A percentile compares a stretch with the other conserved stretches of the same genome.
Conservation (phyloP, 2,797 vertebrate species). For the Sciaenops ocellatus region DNA sequence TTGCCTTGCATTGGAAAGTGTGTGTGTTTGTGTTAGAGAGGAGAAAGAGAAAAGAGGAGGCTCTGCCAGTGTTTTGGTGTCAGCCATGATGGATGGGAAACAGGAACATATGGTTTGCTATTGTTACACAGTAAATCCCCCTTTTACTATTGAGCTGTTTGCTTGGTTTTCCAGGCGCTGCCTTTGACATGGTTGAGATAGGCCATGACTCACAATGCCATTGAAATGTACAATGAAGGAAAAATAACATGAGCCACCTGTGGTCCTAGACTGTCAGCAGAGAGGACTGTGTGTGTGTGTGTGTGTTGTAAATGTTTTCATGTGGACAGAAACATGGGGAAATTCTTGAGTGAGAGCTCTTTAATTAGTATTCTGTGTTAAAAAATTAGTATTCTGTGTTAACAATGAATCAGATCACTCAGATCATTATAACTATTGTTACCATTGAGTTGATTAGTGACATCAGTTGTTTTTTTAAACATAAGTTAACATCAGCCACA, state of each 20-base stretch:
- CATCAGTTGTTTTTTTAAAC: too few species aligned
- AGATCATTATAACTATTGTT: too few species aligned
- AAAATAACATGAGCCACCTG: conserved; percentile 57
- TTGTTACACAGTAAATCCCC: conserved; percentile 51
- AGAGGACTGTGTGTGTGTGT: not conserved
- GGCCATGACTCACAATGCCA: conserved; percentile 38
- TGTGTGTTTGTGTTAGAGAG: conserved; percentile 1
- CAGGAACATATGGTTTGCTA: conserved; percentile 58
- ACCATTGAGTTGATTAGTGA: too few species aligned
- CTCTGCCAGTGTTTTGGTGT: conserved; percentile 44
- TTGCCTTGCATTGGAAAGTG: not conserved
- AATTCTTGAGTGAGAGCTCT: not conserved
- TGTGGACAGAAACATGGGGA: not conserved
- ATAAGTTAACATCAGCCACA: too few species aligned
- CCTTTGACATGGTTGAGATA: conserved; percentile 40
- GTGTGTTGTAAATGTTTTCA: not conserved
- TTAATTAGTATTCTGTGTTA: not conserved
- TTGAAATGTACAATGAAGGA: conserved; percentile 22
- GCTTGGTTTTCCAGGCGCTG: conserved; percentile 44
- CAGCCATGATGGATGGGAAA: conserved; percentile 61
- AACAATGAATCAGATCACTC: too few species aligned
- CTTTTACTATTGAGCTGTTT: conserved; percentile 41
- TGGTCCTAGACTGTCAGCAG: conserved; percentile 17
- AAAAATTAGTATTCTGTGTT: not conserved
- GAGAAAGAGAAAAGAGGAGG: conserved; percentile 17